phyloP scores from a whole-genome alignment of 2,113 vertebrate genomes.

The Seriola aureovittata region DNA sequence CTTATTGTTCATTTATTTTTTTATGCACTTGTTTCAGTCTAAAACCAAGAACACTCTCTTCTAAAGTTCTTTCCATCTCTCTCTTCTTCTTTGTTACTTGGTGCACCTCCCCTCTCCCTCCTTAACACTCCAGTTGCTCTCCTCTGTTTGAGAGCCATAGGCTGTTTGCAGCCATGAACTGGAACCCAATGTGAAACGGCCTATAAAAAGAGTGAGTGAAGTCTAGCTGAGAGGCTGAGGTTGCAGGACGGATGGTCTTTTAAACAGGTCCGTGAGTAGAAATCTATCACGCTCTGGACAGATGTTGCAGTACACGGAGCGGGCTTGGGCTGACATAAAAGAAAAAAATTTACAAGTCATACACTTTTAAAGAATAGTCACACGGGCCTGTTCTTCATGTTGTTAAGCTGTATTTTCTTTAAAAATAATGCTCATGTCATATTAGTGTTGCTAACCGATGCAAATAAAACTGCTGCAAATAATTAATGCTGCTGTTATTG shows the following conservation, averaged over 20 bases:
- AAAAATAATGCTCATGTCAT: not conserved
- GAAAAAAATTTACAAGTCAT: not conserved
- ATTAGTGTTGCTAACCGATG: not conserved
- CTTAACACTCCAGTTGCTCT: constrained; percentile 50
- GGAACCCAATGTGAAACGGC: constrained; percentile 77
- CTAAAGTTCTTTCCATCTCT: not conserved
- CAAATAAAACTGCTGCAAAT: not conserved
- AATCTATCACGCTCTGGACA: constrained; percentile 47
- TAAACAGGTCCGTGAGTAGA: constrained; percentile 54
- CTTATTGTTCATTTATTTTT: no score
- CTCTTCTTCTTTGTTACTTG: not conserved
- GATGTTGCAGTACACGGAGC: constrained; percentile 39
- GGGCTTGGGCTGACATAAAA: not conserved
- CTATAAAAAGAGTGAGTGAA: constrained; percentile 69
- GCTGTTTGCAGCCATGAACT: constrained; percentile 66
- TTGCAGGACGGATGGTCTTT: constrained; percentile 58
- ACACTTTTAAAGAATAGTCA: not conserved
- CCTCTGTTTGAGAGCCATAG: constrained; percentile 55
- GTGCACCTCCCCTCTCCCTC: constrained; percentile 18
- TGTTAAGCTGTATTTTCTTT: not conserved
- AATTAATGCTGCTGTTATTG: not conserved
- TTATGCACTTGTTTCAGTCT: no score
- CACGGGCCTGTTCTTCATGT: not conserved
- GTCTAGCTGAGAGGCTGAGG: constrained; percentile 53
- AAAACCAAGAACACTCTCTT: no score